Evolutionary conservation across 2,113 vertebrate species (phyloP).

Genomic region (Sapayoa aenigma): DNA sequence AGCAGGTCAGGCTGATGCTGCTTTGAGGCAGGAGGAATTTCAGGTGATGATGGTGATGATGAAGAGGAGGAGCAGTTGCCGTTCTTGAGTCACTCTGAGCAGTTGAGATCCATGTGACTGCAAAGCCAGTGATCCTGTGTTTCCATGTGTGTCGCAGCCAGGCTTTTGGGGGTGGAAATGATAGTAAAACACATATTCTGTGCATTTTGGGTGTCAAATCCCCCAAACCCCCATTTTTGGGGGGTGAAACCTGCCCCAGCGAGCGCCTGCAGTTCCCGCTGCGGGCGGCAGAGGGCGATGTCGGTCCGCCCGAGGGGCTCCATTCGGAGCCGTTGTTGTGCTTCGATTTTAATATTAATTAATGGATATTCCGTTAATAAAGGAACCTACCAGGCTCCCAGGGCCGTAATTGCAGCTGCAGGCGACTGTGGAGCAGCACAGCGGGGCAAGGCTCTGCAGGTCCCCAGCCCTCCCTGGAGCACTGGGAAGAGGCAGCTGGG

Average conservation of each 20-base stretch:
- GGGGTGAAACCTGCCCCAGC: accelerated
- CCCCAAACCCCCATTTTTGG: not conserved
- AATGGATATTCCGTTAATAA: accelerated
- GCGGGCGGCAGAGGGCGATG: constrained; percentile 27
- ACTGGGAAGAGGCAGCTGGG: accelerated
- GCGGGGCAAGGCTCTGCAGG: accelerated
- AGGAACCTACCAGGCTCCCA: too few relatives aligned
- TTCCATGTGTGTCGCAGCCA: accelerated
- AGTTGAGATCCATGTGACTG: accelerated
- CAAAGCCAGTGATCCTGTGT: not conserved
- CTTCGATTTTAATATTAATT: not conserved
- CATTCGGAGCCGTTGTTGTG: not conserved
- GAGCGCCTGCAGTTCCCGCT: not conserved
- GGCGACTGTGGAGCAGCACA: accelerated
- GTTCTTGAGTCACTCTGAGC: accelerated
- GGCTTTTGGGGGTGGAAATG: not conserved
- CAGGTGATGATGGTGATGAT: not conserved
- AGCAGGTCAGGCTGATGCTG: not conserved
- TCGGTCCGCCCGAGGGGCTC: not conserved
- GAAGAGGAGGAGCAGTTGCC: accelerated
- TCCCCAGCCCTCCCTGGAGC: not conserved
- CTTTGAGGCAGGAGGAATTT: not conserved
- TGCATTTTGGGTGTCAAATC: accelerated
- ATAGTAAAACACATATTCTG: accelerated
- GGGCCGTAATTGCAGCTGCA: not conserved